A percentile compares a stretch with the other conserved stretches of the same genome.
These are phyloP conservation scores for Lissocephala sabroskyi DNA, from an alignment of 2,888 invertebrate species.

Conservation along the genomic window DNA sequence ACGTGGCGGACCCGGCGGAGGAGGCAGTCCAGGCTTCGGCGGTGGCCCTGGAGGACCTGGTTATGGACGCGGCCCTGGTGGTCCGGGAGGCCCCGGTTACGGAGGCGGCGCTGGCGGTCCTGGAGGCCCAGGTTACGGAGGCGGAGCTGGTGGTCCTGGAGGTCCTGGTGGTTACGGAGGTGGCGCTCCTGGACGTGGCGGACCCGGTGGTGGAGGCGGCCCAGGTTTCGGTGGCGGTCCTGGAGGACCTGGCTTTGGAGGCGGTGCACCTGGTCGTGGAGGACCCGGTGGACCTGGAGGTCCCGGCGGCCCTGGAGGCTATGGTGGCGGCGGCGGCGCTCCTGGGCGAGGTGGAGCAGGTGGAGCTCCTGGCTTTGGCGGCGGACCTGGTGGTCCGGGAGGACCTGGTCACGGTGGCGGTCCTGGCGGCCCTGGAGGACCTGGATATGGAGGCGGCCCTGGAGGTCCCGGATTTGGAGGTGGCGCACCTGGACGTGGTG, in stretches of 20 bases:
- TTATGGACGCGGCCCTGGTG: constrained; percentile 22
- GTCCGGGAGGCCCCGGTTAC: constrained; percentile 5
- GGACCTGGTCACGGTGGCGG: constrained; percentile 17
- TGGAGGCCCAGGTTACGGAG: constrained; percentile 33
- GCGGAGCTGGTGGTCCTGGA: constrained; percentile 1
- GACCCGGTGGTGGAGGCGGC: constrained; percentile 32
- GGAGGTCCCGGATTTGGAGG: constrained; percentile 36
- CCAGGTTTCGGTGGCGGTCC: constrained; percentile 64
- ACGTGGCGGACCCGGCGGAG: constrained; percentile 24
- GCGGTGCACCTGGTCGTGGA: constrained; percentile 56
- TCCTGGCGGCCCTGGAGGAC: constrained; percentile 14
- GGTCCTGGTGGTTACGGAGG: constrained; percentile 31
- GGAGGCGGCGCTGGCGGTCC: constrained; percentile 16
- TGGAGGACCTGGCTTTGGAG: constrained; percentile 43
- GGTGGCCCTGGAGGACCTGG: constrained; percentile 20
- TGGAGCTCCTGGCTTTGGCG: constrained; percentile 10
- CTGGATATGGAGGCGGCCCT: constrained; percentile 21
- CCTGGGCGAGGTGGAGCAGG: constrained; percentile 39
- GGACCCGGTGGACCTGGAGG: constrained; percentile 28
- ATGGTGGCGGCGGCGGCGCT: constrained; percentile 28
- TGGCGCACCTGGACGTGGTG: constrained; percentile 15
- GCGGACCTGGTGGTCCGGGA: constrained; percentile 37
- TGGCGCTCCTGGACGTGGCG: constrained; percentile 28
- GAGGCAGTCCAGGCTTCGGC: constrained; percentile 15
- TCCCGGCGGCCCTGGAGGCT: constrained; percentile 32